Evolutionary conservation across 2,797 vertebrate species (phyloP).

Genomic region (Microctenopoma stevenorrisi): DNA sequence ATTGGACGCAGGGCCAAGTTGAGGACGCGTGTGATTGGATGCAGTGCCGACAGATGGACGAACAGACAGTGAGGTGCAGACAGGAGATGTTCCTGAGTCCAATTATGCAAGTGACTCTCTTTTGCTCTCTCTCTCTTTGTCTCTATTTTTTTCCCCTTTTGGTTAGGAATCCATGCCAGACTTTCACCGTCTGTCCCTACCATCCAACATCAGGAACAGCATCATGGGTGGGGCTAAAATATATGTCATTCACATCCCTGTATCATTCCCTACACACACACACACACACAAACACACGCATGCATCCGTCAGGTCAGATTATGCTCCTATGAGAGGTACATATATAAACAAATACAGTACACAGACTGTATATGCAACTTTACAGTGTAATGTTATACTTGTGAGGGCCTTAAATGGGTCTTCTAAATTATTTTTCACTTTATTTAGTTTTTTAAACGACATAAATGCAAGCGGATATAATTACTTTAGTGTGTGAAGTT

Average conservation of each 20-base stretch:
- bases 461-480: not conserved
- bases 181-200: conserved; percentile 18
- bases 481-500: conserved; percentile 7
- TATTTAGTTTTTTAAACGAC: not conserved
- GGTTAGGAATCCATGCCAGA: conserved; percentile 17
- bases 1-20: conserved; percentile 51
- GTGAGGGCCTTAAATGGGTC: not conserved
- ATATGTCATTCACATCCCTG: conserved; percentile 22
- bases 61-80: conserved; percentile 60
- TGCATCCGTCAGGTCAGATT: conserved; percentile 21
- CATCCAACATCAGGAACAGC: conserved; percentile 44
- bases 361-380: not conserved
- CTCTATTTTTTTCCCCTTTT: conserved; percentile 2
- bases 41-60: conserved; percentile 53
- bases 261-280: conserved; percentile 17
- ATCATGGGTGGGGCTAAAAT: conserved; percentile 34
- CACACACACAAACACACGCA: conserved; percentile 28
- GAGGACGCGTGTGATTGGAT: conserved; percentile 61
- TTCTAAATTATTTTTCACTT: not conserved
- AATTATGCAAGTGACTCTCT: conserved; percentile 46
- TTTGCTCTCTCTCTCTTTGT: conserved; percentile 2
- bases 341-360: not conserved
- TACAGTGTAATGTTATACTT: not conserved
- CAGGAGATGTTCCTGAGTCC: conserved; percentile 60
- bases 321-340: conserved; percentile 2